Evolutionary conservation across 30 jellyfish, hydroid and myxozoan genomes (phyloP), one percentile per base, ranked within the genome.

Genomic region (Mastigias papua): DNA sequence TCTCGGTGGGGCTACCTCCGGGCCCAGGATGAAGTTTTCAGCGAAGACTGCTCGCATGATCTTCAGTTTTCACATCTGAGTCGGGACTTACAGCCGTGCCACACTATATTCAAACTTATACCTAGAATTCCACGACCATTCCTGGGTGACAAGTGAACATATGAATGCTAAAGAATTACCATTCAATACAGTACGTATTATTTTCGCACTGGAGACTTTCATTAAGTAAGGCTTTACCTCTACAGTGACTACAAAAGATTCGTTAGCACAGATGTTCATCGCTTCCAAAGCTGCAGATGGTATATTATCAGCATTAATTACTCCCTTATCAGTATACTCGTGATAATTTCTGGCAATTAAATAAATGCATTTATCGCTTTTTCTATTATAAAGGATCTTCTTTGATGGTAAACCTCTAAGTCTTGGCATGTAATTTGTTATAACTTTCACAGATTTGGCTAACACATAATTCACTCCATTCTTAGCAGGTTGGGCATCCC

Each of bases 371-470:
- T 34, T 31, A 9, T 83, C 92, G 27, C 50, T 48, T 28, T 67
- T 49, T 31, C 68, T 69, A 63, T 49, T 83, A 66, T 68, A 83
- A 3, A 83, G 48, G 66, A 73, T 83, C 13, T 63, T 54, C 30
- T 71, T 83, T 8, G 66, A 35, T 22, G 76, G 80, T 57, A 83
- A 46, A 3, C 71, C 79, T 28, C 63, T 58, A 3, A 83, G 57
- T 19, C 31, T 69, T 17, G 92, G 92, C 81, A 83, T 69, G 71
- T 57, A 73, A 6, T 73, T 58, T 84, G 71, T 49, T n/a, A 83
- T 17, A 30, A 51, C 34, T 21, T 49, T 29, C 0, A 83, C 48
- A 1, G 92, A 50, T 15, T 5, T 51, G 13, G 22, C 37, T n/a
- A 70, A 58, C 4, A 32, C 51, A 28, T 78, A 58, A 11, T 63